A percentile compares a stretch with the other conserved stretches of the same genome.
Conservation (phyloP, 2,797 vertebrate genomes). For the Avahi laniger region DNA sequence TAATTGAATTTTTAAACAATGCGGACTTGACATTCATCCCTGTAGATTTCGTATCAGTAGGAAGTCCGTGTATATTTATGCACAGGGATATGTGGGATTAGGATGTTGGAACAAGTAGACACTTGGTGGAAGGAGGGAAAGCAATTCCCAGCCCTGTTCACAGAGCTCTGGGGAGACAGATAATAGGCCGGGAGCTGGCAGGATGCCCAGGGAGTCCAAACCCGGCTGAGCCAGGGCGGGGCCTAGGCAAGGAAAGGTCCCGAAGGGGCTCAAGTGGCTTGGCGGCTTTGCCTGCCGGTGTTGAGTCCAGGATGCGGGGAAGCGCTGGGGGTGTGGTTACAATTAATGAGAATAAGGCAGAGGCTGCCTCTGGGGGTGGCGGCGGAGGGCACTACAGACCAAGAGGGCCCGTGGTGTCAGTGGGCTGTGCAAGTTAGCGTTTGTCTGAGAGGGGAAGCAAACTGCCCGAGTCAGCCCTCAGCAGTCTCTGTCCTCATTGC, state of each 20-base stretch:
- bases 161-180: slow-evolving; percentile 27
- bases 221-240: neutral
- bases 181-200: slow-evolving; percentile 22
- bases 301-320: neutral
- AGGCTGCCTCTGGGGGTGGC: neutral
- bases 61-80: slow-evolving; percentile 16
- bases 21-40: neutral
- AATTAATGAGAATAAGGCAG: neutral
- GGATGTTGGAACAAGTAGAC: slow-evolving; percentile 50
- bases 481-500: neutral
- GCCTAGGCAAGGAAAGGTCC: neutral
- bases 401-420: neutral
- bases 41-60: neutral
- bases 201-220: slow-evolving; percentile 33
- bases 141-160: neutral
- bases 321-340: neutral
- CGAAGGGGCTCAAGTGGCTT: neutral
- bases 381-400: neutral
- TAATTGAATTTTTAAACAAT: slow-evolving; percentile 39
- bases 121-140: slow-evolving; percentile 38
- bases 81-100: slow-evolving; percentile 29
- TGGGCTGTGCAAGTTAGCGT: neutral
- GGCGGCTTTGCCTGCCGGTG: neutral
- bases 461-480: neutral
- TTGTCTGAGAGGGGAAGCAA: neutral